Base-by-base conservation (phyloP, 2,888 invertebrate genomes). In the Lucinisca nassula region DNA sequence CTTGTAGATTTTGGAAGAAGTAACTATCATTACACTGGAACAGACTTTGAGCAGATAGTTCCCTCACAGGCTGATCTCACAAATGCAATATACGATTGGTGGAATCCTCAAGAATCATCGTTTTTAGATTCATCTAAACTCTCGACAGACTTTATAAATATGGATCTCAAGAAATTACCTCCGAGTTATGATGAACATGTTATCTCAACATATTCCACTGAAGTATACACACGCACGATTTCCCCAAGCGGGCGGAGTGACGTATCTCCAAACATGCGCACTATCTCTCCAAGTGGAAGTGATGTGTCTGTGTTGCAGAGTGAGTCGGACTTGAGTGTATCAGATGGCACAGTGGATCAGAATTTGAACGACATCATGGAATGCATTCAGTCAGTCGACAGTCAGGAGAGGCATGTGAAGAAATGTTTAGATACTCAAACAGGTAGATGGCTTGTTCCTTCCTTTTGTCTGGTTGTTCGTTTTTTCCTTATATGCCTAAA, bases 351-450 rank as follows among this genome's bases (percentile, higher is more conserved):
- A 10, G 35, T 40, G n/a, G 51, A 74, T 24, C 72, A 55, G 27
- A 84, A 35, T 10, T 82, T 92, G 0, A 85, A 74, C 37, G 92
- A 92, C 72, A 92, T 92, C 3, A 90, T 92, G 90, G 92, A 91
- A 30, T 91, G 92, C 72, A 90, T 91, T 32, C 35, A 85, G 74
- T 75, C 81, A 12, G 90, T 87, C 0, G 84, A 86, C 51, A 88
- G 72, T 27, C 27, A 32, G 17, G 32, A 80, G 70, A 40, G 45
- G 38, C 30, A 70, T 75, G 30, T n/a, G 17, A 17, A 21, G 17
- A 35, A 35, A 35, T 4, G 17, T 21, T 17, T 14, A 17, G 67
- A 67, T 14, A 10, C 1, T 2, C 32, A 67, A 1, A 35, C 67
- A 67, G 67, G 67, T 67, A 67, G 17, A 45, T 45, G n/a, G n/a